Evolutionary conservation across 2,797 vertebrate genomes (phyloP), one percentile per base, ranked within the genome.

Genomic region (Pterois miles): DNA sequence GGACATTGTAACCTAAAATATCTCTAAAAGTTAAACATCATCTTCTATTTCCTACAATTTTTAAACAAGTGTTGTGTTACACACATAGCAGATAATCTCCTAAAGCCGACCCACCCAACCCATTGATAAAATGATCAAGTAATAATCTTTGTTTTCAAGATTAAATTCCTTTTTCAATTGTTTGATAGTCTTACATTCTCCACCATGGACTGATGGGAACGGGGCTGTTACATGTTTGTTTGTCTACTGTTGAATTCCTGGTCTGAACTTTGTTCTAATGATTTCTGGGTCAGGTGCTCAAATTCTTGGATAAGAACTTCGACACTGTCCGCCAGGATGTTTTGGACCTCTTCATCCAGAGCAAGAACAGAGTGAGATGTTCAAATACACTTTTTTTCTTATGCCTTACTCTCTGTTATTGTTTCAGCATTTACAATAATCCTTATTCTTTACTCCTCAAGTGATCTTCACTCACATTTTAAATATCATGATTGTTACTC

Each of bases 301-400:
- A 98, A 76, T 99, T 99, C 86, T 86, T 99, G 92, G 97, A 99
- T 86, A 99, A 99, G 89, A 99, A 99, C 88, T 97, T 97, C 0
- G 98, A 99, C 85, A 96, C 96, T 67, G 98, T 99, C 38, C 97
- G 97, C 7, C 98, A 98, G 88, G 98, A 99, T 0, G 97, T 99
- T 38, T 89, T 99, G 69, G 97, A 99, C 22, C 92, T 99, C 34
- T 99, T 99, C 74, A 78, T 96, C 70, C 95, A 95, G 84, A 99
- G 98, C 92, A 97, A 95, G 88, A 98, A 96, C n/a, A 96, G 91
- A 94, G 98, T 98, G 87, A 93, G 94, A 57, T 0, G 3, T 53
- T 4, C 54, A 76, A 54, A 43, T 2, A 36, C 18, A 25, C 23
- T n/a, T 18, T 31, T 31, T 38, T 38, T 46, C 8, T 34, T 16